Evolutionary conservation across 2,113 vertebrate species (phyloP).

Genomic region (Pan paniscus): DNA sequence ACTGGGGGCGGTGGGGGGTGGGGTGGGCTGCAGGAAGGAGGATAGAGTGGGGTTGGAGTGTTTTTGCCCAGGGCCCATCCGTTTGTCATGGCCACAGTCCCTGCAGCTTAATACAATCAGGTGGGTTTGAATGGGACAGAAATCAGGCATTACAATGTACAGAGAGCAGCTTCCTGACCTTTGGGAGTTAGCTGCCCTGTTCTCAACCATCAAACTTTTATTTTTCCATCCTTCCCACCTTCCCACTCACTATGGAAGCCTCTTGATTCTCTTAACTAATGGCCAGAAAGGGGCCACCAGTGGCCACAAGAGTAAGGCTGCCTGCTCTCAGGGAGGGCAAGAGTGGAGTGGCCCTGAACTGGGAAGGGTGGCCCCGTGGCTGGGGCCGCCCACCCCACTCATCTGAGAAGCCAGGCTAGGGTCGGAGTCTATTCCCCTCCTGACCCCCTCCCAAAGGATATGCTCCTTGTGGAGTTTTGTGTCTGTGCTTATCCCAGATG

Average conservation of each 20-base stretch:
- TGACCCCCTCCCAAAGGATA: too few species aligned
- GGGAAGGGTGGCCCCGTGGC: not conserved
- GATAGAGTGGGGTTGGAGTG: too few species aligned
- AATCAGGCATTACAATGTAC: not conserved
- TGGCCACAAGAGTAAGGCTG: not conserved
- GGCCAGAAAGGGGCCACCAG: not conserved
- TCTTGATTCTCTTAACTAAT: not conserved
- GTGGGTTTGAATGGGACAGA: not conserved
- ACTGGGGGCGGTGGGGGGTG: too few species aligned
- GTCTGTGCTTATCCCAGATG: accelerated
- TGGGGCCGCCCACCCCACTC: not conserved
- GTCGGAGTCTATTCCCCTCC: not conserved
- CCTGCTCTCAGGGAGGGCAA: not conserved
- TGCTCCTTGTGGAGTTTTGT: accelerated
- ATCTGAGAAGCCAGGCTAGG: not conserved
- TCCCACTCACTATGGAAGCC: not conserved
- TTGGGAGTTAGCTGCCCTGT: accelerated
- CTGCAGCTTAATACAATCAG: not conserved
- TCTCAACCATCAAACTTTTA: not conserved
- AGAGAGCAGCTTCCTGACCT: not conserved
- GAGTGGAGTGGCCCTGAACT: not conserved
- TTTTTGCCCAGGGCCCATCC: not conserved
- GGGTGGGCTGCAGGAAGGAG: too few species aligned
- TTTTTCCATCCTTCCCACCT: not conserved
- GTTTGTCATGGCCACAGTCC: not conserved